phyloP scores from a whole-genome alignment of 2,888 invertebrate species.

The Chirona hameri region DNA sequence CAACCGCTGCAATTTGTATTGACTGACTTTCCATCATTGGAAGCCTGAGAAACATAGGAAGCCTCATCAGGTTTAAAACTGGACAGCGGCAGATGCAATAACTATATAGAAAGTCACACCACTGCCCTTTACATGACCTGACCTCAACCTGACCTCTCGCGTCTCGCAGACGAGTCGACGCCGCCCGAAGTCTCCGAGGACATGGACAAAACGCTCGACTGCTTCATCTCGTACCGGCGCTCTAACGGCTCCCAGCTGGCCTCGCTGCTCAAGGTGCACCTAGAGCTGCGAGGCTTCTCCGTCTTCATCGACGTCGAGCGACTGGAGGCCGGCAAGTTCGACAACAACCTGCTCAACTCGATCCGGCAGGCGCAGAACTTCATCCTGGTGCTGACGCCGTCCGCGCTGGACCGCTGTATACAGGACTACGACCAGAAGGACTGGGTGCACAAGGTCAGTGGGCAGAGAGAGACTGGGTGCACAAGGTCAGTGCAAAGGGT shows the following conservation, averaged over 20 bases:
- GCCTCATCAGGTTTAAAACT: too few relatives aligned
- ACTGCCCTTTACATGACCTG: too few relatives aligned
- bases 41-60: too few relatives aligned
- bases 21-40: too few relatives aligned
- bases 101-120: too few relatives aligned
- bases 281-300: constrained; percentile 90
- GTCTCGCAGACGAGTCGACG: constrained; percentile 34
- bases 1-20: too few relatives aligned
- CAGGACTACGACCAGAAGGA: constrained; percentile 92
- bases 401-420: constrained; percentile 89
- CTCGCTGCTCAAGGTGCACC: constrained; percentile 86
- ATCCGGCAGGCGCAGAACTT: constrained; percentile 96
- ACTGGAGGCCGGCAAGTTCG: constrained; percentile 97
- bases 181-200: constrained; percentile 36
- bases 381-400: constrained; percentile 89
- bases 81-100: too few relatives aligned
- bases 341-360: constrained; percentile 93
- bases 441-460: constrained; percentile 94
- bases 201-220: constrained; percentile 82
- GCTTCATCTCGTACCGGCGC: constrained; percentile 95
- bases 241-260: constrained; percentile 97
- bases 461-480: neutral
- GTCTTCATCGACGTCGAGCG: constrained; percentile 98
- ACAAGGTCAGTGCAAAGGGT: too few relatives aligned
- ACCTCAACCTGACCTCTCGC: neutral